phyloP scores from a whole-genome alignment of 2,888 invertebrate genomes.

The Maniola hyperantus region DNA sequence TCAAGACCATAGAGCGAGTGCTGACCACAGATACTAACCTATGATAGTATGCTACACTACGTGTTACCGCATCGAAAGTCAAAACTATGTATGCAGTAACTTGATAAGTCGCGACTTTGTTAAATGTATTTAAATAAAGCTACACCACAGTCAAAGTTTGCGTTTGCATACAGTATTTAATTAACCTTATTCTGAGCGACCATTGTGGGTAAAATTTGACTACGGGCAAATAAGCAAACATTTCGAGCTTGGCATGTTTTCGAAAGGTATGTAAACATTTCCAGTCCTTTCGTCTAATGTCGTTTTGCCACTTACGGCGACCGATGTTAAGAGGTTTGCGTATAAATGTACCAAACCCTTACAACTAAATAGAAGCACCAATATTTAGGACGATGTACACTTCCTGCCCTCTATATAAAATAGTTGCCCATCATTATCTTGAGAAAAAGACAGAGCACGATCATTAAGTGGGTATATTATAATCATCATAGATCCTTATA shows the following conservation, averaged over 20 bases:
- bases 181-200: slow-evolving; percentile 2
- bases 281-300: not conserved
- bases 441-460: not conserved
- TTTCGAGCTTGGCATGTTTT: not conserved
- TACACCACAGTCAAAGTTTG: not conserved
- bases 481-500: not conserved
- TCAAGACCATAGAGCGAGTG: too few species aligned
- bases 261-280: not conserved
- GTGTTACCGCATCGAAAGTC: not conserved
- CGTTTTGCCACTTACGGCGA: not conserved
- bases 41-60: too few species aligned
- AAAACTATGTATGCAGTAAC: not conserved
- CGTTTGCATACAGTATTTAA: slow-evolving; percentile 4
- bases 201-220: slow-evolving; percentile 1
- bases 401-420: not conserved
- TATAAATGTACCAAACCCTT: not conserved
- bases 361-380: not conserved
- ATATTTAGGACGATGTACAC: not conserved
- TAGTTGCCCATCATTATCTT: not conserved
- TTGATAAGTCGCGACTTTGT: not conserved
- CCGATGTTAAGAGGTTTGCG: not conserved
- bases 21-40: too few species aligned
- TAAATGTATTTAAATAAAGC: slow-evolving; percentile 1
- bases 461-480: too few species aligned
- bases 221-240: not conserved